Evolutionary conservation across 2,888 invertebrate genomes (phyloP), one percentile per base, ranked within the genome.

Genomic region (Nomada hirtipes): DNA sequence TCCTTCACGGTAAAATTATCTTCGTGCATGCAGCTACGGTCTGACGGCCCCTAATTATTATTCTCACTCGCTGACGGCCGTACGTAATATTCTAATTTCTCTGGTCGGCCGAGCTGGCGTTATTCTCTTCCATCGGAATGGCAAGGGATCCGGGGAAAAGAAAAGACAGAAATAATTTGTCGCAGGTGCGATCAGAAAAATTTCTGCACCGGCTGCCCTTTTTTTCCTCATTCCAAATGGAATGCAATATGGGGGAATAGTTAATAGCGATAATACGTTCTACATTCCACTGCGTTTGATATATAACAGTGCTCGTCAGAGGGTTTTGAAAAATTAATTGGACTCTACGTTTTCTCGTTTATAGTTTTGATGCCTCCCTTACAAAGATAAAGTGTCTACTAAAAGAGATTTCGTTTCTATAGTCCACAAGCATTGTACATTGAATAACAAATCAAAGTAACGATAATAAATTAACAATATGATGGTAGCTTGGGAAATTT

Each of bases 41-140:
- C 81, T 36, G 70, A 47, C 64, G 52, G 76, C 42, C 74, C 65
- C 72, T 86, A 87, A 87, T 87, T 87, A 87, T 87, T 87, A 87
- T 87, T 87, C 87, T 64, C 79, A 15, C 76, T 57, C 74, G 68
- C 67, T 50, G 65, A 65, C 78, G 63, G 59, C 23, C 75, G 76
- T 71, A 71, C 70, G 85, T 70, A 83, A 90, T 87, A 91, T 91
- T 91, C 89, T 89, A 90, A 91, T 91, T 89, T 87, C 79, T 76
- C 82, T 87, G 84, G 90, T 90, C 86, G 76, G 72, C 87, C 90
- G 87, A 90, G 90, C 90, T 91, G 91, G 87, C 90, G 90, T 89
- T 84, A 63, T 67, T 75, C 74, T 67, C 52, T 60, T 52, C 79
- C 65, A 80, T 68, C 57, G 69, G 50, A 18, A 57, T 61, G 68